These are phyloP conservation scores for Apeltes quadracus DNA, from an alignment of 2,113 vertebrate genomes.

Conservation along the genomic window DNA sequence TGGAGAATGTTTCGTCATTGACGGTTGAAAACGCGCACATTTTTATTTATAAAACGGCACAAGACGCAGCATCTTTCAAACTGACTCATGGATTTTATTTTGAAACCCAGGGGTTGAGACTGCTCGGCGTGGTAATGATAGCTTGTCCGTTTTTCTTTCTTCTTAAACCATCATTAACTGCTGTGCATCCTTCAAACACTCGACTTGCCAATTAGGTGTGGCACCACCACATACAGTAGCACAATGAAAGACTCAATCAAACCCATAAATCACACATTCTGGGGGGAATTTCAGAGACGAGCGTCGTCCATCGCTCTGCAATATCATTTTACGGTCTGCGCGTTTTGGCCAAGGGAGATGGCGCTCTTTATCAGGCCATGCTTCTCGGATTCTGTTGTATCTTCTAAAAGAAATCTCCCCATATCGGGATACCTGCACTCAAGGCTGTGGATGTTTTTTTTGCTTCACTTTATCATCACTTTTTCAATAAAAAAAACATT, in stretches of 20 bases:
- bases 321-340: no score
- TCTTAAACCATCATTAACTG: constrained; percentile 8
- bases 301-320: no score
- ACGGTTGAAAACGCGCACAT: neutral
- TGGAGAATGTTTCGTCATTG: neutral
- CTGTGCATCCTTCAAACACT: constrained; percentile 26
- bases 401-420: no score
- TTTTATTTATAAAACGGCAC: neutral
- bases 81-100: neutral
- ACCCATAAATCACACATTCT: neutral
- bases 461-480: no score
- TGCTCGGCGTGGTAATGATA: neutral
- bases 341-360: no score
- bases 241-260: constrained; percentile 23
- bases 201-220: constrained; percentile 5
- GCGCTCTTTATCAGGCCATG: no score
- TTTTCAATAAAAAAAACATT: no score
- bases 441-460: no score
- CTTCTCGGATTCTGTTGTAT: no score
- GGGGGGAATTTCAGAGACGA: no score
- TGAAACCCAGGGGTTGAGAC: constrained; percentile 1
- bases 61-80: neutral
- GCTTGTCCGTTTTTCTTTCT: neutral
- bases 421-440: no score
- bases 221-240: neutral